Conservation (phyloP, 2,113 vertebrate species). For the Xyliphius kryptos region DNA sequence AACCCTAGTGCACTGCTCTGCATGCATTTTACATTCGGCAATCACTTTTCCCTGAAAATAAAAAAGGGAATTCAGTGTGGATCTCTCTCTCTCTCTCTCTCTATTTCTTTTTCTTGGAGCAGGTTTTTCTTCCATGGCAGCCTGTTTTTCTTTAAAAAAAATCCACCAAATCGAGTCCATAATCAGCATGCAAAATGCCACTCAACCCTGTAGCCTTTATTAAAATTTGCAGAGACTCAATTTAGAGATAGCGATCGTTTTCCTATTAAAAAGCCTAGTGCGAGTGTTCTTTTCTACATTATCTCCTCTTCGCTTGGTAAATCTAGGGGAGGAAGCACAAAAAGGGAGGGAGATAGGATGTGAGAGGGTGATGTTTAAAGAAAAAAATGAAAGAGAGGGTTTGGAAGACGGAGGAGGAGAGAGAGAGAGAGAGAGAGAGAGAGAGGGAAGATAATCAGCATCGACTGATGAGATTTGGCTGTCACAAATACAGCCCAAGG, state of each 20-base stretch:
- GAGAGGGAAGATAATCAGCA: conserved; percentile 98
- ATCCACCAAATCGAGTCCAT: too few species aligned
- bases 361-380: too few species aligned
- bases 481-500: conserved; percentile 99
- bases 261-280: conserved; percentile 99
- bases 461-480: conserved; percentile 99
- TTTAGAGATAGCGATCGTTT: conserved; percentile 99
- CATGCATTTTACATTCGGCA: too few species aligned
- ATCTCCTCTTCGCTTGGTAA: too few species aligned
- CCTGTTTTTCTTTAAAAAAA: conserved; percentile 94
- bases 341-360: too few species aligned
- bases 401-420: too few species aligned
- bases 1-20: too few species aligned
- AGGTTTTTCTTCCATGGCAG: conserved; percentile 89
- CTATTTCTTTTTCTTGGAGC: conserved; percentile 49
- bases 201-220: conserved; percentile 99
- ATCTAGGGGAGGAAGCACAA: too few species aligned
- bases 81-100: conserved; percentile 57
- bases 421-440: background rate
- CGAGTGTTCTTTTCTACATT: too few species aligned
- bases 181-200: conserved; percentile 99
- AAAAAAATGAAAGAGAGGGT: too few species aligned
- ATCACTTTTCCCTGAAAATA: too few species aligned
- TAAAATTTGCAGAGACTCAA: conserved; percentile 99
- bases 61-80: conserved; percentile 99